These are phyloP conservation scores for Origma solitaria DNA, from an alignment of 2,113 vertebrate genomes.

Conservation along the genomic window DNA sequence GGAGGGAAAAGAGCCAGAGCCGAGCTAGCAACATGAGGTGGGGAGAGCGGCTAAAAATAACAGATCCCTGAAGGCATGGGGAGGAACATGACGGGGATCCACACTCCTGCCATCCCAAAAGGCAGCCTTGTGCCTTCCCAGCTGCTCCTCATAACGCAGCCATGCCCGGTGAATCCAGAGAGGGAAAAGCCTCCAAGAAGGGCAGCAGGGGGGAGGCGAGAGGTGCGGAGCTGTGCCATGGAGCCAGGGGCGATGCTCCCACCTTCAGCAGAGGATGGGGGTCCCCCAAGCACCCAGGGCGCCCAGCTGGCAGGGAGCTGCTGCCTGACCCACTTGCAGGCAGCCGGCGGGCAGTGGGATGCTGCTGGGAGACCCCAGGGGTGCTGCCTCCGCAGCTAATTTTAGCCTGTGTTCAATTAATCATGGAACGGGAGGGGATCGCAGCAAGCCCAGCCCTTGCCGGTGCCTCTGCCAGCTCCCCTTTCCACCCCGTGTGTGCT, in stretches of 20 bases:
- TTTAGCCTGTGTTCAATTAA: constrained; percentile 16
- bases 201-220: accelerated
- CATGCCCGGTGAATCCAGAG: background rate
- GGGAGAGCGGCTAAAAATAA: constrained; percentile 12
- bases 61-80: background rate
- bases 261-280: background rate
- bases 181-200: background rate
- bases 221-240: accelerated
- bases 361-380: constrained; percentile 14
- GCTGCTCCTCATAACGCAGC: background rate
- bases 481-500: background rate
- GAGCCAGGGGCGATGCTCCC: background rate
- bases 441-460: background rate
- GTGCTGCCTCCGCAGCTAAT: background rate
- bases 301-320: background rate
- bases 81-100: background rate
- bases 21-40: background rate
- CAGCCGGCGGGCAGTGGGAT: background rate
- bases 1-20: background rate
- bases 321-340: constrained; percentile 12
- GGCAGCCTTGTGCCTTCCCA: background rate
- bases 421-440: background rate
- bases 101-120: background rate
- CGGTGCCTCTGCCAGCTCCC: background rate
- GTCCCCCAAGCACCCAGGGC: background rate